A percentile compares a stretch with the other conserved stretches of the same genome.
These are phyloP conservation scores for Peromyscus californicus DNA, from an alignment of 2,113 vertebrate genomes.

Conservation along the genomic window DNA sequence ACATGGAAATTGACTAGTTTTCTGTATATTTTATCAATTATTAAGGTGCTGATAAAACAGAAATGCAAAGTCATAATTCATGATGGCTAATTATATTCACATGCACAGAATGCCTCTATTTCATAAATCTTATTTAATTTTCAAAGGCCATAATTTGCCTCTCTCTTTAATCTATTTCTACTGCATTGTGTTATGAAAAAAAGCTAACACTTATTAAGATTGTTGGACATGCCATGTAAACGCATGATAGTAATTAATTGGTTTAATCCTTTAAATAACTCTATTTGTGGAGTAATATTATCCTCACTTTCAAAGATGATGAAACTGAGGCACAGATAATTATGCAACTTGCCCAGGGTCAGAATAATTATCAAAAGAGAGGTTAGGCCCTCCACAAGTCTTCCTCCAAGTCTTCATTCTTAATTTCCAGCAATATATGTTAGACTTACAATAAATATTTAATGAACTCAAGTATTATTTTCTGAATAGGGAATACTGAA, in stretches of 20 bases:
- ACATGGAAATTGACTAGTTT: not conserved
- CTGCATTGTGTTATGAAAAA: not conserved
- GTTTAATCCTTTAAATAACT: slow-evolving; percentile 33
- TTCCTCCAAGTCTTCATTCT: not conserved
- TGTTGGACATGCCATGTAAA: not conserved
- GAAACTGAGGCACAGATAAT: not conserved
- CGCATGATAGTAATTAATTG: not conserved
- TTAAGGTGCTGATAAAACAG: not conserved
- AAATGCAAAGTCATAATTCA: not conserved
- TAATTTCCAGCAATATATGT: not conserved
- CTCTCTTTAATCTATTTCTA: slow-evolving; percentile 36
- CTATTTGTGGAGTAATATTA: not conserved
- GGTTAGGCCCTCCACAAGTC: not conserved
- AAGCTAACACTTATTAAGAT: not conserved
- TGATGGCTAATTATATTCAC: not conserved
- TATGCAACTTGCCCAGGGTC: not conserved
- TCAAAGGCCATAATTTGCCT: not conserved
- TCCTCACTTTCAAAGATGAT: not conserved
- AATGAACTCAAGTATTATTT: not conserved
- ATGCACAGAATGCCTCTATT: not conserved
- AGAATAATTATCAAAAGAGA: not conserved
- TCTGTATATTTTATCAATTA: slow-evolving; percentile 5
- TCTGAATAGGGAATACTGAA: not conserved
- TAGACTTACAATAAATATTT: not conserved
- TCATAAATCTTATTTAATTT: slow-evolving; percentile 21